phyloP scores from a whole-genome alignment of 2,888 invertebrate species.

The Epinotia brunnichana region DNA sequence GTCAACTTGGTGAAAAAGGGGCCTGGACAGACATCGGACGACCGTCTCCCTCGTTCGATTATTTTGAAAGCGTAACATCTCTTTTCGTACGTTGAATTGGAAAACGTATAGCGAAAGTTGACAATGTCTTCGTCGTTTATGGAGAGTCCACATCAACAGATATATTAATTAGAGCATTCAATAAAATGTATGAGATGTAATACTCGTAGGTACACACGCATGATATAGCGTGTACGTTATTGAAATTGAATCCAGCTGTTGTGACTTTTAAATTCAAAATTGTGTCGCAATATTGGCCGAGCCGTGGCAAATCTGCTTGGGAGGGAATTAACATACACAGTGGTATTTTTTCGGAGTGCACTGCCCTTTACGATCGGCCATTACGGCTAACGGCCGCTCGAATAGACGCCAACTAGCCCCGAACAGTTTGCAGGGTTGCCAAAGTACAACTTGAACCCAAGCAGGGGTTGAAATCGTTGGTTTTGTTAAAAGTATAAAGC shows the following conservation, averaged over 20 bases:
- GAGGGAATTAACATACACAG: slow-evolving; percentile 72
- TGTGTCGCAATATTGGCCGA: slow-evolving; percentile 28
- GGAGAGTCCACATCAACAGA: not conserved
- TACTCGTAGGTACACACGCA: not conserved
- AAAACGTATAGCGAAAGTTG: too few relatives aligned
- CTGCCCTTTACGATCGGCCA: slow-evolving; percentile 67
- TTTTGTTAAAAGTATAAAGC: not conserved
- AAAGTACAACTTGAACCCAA: not conserved
- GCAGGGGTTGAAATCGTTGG: not conserved
- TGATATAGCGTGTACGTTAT: not conserved
- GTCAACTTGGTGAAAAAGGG: too few relatives aligned
- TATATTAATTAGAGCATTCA: not conserved
- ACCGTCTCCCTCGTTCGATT: too few relatives aligned
- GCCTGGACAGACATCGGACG: too few relatives aligned
- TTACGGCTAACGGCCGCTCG: slow-evolving; percentile 70
- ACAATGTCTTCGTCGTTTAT: too few relatives aligned
- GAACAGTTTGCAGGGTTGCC: slow-evolving; percentile 45
- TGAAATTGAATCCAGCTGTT: not conserved
- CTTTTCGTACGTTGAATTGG: too few relatives aligned
- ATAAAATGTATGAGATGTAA: not conserved
- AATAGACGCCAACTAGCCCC: slow-evolving; percentile 58
- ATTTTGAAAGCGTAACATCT: too few relatives aligned
- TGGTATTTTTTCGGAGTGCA: slow-evolving; percentile 61
- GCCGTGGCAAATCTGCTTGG: slow-evolving; percentile 39
- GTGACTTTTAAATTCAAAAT: slow-evolving; percentile 28